Percentiles rank a stretch among this genome's conserved stretches.
Evolutionary conservation across 2,113 vertebrate genomes (phyloP).

Genomic region (Callopanchax toddi): DNA sequence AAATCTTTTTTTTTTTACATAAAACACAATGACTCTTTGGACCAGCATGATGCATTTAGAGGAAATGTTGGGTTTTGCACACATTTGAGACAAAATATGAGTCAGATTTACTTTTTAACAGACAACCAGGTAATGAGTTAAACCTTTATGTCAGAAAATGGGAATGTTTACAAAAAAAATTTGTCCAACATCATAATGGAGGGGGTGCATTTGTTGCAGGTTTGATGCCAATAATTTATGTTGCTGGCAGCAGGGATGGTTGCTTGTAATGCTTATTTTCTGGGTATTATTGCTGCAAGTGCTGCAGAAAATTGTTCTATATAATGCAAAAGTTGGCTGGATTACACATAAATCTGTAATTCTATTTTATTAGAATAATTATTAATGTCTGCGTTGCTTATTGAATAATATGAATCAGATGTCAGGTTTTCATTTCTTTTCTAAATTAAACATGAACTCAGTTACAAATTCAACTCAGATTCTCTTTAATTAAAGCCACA

Average conservation of each 20-base stretch:
- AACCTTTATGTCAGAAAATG: too few species aligned
- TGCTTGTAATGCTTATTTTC: background rate
- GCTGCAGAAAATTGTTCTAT: background rate
- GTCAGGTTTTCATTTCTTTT: too few species aligned
- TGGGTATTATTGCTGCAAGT: background rate
- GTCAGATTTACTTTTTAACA: too few species aligned
- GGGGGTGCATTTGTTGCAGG: conserved; percentile 16
- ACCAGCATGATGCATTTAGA: too few species aligned
- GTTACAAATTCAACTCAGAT: too few species aligned
- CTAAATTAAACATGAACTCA: too few species aligned
- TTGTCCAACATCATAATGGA: conserved; percentile 5
- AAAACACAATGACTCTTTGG: too few species aligned
- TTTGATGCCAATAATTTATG: conserved; percentile 16
- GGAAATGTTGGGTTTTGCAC: too few species aligned
- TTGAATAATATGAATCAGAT: background rate
- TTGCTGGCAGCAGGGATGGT: conserved; percentile 15
- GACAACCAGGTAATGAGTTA: too few species aligned
- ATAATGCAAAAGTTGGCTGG: background rate
- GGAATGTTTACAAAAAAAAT: background rate
- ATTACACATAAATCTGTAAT: background rate
- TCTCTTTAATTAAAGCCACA: too few species aligned
- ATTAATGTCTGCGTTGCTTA: background rate
- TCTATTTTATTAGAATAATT: background rate
- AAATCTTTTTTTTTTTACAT: too few species aligned
- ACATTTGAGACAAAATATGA: too few species aligned